phyloP scores from a whole-genome alignment of 1,140 invertebrate genomes.

The Monochamus saltuarius region DNA sequence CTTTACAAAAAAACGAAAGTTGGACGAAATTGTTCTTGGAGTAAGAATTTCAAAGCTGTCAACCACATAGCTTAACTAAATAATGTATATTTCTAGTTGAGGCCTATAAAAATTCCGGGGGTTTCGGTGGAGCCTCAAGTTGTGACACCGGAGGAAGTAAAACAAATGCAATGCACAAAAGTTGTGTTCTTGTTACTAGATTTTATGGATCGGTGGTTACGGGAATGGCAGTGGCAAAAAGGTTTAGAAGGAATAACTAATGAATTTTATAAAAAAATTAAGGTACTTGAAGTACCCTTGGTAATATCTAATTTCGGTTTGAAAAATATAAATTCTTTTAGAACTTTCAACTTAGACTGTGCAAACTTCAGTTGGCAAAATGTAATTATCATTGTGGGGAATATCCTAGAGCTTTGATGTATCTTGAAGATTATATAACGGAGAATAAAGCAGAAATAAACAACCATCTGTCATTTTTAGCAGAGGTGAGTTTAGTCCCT shows the following conservation, averaged over 20 bases:
- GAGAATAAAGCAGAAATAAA: constrained; percentile 59
- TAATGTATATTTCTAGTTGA: constrained; percentile 26
- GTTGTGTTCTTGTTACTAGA: constrained; percentile 70
- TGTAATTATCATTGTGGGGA: constrained; percentile 73
- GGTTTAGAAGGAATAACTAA: constrained; percentile 30
- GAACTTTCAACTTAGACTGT: constrained; percentile 60
- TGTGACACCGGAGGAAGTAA: constrained; percentile 44
- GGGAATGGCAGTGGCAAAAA: constrained; percentile 59
- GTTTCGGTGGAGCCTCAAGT: constrained; percentile 26
- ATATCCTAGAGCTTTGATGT: constrained; percentile 71
- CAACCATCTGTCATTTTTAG: constrained; percentile 61
- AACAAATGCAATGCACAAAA: constrained; percentile 57
- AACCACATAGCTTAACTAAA: no score
- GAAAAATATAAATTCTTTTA: constrained; percentile 32
- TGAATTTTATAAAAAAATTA: constrained; percentile 40
- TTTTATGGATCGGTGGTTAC: constrained; percentile 71
- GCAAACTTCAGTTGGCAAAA: constrained; percentile 66
- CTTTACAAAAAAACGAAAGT: constrained; percentile 24
- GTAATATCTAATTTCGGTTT: background rate
- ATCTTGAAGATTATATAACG: constrained; percentile 70
- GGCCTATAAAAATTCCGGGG: constrained; percentile 26
- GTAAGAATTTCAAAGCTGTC: constrained; percentile 19
- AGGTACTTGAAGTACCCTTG: constrained; percentile 20
- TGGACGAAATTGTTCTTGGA: constrained; percentile 25
- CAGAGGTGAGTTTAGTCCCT: constrained; percentile 59